Evolutionary conservation across 2,888 invertebrate species (phyloP).

Genomic region (Hyposoter didymator): DNA sequence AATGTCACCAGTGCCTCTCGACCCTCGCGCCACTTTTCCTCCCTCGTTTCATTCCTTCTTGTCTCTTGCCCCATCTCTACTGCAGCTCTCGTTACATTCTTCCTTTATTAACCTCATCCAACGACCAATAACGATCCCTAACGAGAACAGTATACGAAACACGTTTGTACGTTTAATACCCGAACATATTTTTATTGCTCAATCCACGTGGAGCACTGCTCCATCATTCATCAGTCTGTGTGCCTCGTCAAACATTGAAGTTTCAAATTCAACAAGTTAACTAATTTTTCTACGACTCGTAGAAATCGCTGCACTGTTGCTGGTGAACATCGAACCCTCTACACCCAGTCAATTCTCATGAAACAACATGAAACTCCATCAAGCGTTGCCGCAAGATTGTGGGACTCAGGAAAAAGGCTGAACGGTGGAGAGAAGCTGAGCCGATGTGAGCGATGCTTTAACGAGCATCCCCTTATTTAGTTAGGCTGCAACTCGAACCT

Average conservation of each 20-base stretch:
- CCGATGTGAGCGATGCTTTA: slow-evolving; percentile 39
- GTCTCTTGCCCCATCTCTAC: slow-evolving; percentile 20
- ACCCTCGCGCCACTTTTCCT: slow-evolving; percentile 21
- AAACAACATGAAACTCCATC: slow-evolving; percentile 66
- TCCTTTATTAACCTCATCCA: slow-evolving; percentile 30
- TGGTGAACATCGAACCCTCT: slow-evolving; percentile 9
- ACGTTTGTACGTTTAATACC: slow-evolving; percentile 44
- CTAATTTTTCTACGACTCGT: too few relatives aligned
- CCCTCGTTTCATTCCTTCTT: not conserved
- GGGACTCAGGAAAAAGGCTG: slow-evolving; percentile 72
- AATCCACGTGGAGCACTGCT: not conserved
- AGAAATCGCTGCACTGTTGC: not conserved
- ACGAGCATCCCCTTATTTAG: slow-evolving; percentile 33
- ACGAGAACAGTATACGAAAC: slow-evolving; percentile 61
- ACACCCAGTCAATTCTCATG: slow-evolving; percentile 62
- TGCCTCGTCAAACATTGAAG: slow-evolving; percentile 51
- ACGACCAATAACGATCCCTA: slow-evolving; percentile 55
- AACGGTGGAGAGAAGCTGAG: slow-evolving; percentile 19
- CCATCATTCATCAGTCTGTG: not conserved
- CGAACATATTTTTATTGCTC: slow-evolving; percentile 50
- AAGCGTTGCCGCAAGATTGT: slow-evolving; percentile 73
- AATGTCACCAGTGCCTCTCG: slow-evolving; percentile 58
- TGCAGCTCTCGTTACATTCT: slow-evolving; percentile 50
- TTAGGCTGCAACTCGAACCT: slow-evolving; percentile 33
- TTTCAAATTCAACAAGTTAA: not conserved